A percentile compares a stretch with the other conserved stretches of the same genome.
Conservation (phyloP, 2,888 invertebrate genomes). For the Brachylomia viminalis region DNA sequence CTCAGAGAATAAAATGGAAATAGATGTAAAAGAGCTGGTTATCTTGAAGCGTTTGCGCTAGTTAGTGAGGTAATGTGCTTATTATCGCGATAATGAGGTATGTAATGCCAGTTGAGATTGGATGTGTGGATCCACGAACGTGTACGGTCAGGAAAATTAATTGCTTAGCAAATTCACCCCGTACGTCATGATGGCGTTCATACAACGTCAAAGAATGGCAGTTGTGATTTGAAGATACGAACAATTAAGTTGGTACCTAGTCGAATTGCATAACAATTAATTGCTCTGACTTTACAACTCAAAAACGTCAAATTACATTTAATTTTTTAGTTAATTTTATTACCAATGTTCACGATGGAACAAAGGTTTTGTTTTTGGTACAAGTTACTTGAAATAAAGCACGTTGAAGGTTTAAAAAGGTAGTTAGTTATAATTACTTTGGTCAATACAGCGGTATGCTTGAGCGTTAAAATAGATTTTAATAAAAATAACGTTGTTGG, state of each 20-base stretch:
- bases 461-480: too few relatives aligned
- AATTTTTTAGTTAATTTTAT: background rate
- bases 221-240: background rate
- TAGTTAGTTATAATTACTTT: too few relatives aligned
- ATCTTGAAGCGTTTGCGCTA: constrained; percentile 40
- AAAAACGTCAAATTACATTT: background rate
- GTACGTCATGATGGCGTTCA: background rate
- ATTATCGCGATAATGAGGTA: constrained; percentile 49
- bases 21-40: constrained; percentile 58
- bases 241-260: background rate
- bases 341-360: too few relatives aligned
- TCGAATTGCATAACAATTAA: too few relatives aligned
- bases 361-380: too few relatives aligned
- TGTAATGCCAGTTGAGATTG: constrained; percentile 43
- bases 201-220: background rate
- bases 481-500: too few relatives aligned
- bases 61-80: constrained; percentile 35
- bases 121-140: constrained; percentile 24
- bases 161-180: background rate
- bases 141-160: background rate
- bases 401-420: too few relatives aligned
- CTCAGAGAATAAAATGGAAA: constrained; percentile 59
- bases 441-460: too few relatives aligned
- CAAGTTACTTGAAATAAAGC: too few relatives aligned
- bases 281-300: background rate